Base-by-base conservation (phyloP, 2,797 vertebrate genomes). In the Centroberyx gerrardi region DNA sequence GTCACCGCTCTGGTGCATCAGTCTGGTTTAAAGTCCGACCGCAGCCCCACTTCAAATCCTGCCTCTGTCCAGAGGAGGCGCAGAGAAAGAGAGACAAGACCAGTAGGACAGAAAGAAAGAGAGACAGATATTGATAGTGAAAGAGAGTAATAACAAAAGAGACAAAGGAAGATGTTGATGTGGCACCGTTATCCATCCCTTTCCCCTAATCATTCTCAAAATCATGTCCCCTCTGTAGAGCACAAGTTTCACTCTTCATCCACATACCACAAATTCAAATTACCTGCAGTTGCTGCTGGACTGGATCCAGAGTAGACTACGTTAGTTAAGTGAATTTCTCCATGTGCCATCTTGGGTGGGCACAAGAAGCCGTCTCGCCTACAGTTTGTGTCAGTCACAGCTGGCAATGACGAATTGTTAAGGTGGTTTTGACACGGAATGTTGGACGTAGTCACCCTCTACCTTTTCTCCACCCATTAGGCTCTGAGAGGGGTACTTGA, bases 321-420 rank as follows among this genome's bases (percentile, higher is more conserved):
- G 82, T 89, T 93, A 91, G 88, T 95, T 94, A 94, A 92, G 90
- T 91, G 87, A 92, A 95, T 95, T 93, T 93, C 77, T 84, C 82
- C 88, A 87, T 91, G 91, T 95, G 94, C 92, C 93, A 94, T 90
- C 92, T 94, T 85, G 85, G 87, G 78, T 79, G 88, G 87, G 80
- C 81, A 78, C 63, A 5, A 76, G 72, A 59, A 88, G 83, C 78
- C 66, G 54, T 84, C 87, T 91, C 82, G 90, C 87, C 88, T 87
- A 77, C 89, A 85, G 84, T 88, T 88, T 87, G 86, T 91, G 91
- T 94, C 94, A 92, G 85, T 95, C 93, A 93, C 83, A 82, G 88
- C 90, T 81, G 84, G 83, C 90, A 84, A 85, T 89, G 91, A 92
- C 87, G 66, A 91, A 88, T 92, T 91, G 89, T 90, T 89, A 90